Evolutionary conservation across 1,140 invertebrate species (phyloP).

Genomic region (Drosophila cardini): DNA sequence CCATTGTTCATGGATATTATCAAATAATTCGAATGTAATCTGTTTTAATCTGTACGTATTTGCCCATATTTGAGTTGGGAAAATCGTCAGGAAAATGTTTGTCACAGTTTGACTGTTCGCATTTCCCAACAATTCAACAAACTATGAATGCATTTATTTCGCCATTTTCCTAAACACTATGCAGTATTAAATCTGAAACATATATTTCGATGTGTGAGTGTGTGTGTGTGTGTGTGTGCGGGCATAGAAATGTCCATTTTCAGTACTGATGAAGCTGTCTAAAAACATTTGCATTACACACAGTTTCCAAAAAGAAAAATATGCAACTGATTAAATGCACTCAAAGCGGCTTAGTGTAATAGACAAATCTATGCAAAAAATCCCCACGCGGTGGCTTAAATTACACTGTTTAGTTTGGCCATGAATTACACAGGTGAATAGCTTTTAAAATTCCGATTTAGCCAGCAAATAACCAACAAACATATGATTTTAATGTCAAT

Average conservation of each 20-base stretch:
- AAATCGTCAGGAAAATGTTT: conserved; percentile 53
- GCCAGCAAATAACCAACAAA: neutral
- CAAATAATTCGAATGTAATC: conserved; percentile 75
- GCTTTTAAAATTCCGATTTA: neutral
- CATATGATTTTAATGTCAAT: too few species aligned
- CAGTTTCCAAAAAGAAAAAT: conserved; percentile 28
- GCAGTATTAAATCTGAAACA: conserved; percentile 57
- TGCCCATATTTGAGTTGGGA: conserved; percentile 13
- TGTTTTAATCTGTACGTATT: conserved; percentile 59
- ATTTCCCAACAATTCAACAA: neutral
- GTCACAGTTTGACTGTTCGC: conserved; percentile 15
- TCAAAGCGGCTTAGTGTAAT: conserved; percentile 74
- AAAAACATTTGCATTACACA: conserved; percentile 54
- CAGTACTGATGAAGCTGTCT: conserved; percentile 58
- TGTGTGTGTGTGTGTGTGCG: neutral
- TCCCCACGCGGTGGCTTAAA: conserved; percentile 51
- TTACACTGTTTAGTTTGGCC: conserved; percentile 53
- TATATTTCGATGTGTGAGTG: neutral
- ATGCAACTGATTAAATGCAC: conserved; percentile 60
- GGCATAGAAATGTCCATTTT: neutral
- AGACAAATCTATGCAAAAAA: conserved; percentile 60
- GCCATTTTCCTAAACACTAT: conserved; percentile 66
- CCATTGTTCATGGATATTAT: conserved; percentile 49
- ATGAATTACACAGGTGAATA: conserved; percentile 46
- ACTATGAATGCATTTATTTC: conserved; percentile 64